Evolutionary conservation across 2,113 vertebrate species (phyloP), one percentile per base, ranked within the genome.

Genomic region (Trematomus loennbergii): DNA sequence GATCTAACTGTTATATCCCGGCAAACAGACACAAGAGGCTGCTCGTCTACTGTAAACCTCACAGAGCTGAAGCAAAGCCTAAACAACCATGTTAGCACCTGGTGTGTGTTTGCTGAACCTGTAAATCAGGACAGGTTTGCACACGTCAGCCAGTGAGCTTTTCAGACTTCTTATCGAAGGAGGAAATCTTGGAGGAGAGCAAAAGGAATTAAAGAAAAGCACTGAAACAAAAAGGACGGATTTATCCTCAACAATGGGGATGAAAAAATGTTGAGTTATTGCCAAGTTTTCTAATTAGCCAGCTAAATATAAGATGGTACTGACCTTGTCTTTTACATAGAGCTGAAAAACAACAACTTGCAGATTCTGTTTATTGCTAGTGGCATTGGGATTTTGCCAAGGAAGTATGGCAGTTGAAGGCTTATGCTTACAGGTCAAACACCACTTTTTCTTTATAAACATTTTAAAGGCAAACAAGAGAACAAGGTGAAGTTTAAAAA

Each of bases 71-170:
- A 48, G 29, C 12, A 52, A 76, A 73, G 48, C 54, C 48, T 55
- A 29, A 83, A 81, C 48, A 81, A 67, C 29, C 29, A 29, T 29
- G 29, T 29, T 29, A 29, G 29, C 29, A 29, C 29, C 29, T 29
- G 3, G 29, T 29, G 11, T 63, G 54, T 63, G 55, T 33, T 53
- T 70, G 65, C 43, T 63, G 77, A 88, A 88, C 88, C 81, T 62
- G 81, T 76, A 84, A 65, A 16, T 86, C 79, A 72, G 75, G 74
- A 84, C 91, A 88, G 33, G 88, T 60, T 48, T 61, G 13, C 65
- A 16, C 68, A 84, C 5, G 80, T 86, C 77, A 69, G 57, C 15
- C 12, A 57, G 15, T 13, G 55, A 83, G n/a, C 7, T 25, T 57
- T 25, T 60, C 50, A 46, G 29, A 12, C 1, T 15, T 67, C 20